Conservation (phyloP, 2,113 vertebrate genomes). For the Tamias sibiricus region DNA sequence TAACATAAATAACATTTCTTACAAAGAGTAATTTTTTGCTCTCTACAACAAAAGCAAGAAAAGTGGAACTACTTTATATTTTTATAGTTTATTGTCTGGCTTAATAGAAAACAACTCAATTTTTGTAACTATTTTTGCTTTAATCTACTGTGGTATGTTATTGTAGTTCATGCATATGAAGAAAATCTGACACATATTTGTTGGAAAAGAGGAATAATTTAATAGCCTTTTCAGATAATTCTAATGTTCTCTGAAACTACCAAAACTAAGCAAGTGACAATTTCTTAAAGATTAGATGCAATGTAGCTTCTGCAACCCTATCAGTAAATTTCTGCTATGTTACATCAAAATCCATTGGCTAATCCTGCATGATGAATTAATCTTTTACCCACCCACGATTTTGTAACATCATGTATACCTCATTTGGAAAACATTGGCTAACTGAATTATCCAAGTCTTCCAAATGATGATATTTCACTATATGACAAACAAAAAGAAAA, state of each 20-base stretch:
- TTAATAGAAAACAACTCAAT: constrained; percentile 5
- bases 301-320: background rate
- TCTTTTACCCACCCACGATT: background rate
- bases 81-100: background rate
- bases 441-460: background rate
- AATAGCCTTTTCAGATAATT: background rate
- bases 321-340: background rate
- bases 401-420: background rate
- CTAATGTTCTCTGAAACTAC: background rate
- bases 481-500: background rate
- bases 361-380: background rate
- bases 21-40: background rate
- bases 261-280: background rate
- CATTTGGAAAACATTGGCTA: background rate
- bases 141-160: background rate
- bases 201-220: background rate
- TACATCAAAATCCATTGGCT: background rate
- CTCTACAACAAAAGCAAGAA: constrained; percentile 38
- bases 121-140: constrained; percentile 5
- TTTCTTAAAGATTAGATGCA: background rate
- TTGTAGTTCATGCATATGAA: background rate
- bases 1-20: constrained; percentile 21
- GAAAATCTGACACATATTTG: background rate
- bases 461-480: constrained; percentile 11
- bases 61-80: background rate